Evolutionary conservation across 2,113 vertebrate genomes (phyloP), one percentile per base, ranked within the genome.

Genomic region (Silurus meridionalis): DNA sequence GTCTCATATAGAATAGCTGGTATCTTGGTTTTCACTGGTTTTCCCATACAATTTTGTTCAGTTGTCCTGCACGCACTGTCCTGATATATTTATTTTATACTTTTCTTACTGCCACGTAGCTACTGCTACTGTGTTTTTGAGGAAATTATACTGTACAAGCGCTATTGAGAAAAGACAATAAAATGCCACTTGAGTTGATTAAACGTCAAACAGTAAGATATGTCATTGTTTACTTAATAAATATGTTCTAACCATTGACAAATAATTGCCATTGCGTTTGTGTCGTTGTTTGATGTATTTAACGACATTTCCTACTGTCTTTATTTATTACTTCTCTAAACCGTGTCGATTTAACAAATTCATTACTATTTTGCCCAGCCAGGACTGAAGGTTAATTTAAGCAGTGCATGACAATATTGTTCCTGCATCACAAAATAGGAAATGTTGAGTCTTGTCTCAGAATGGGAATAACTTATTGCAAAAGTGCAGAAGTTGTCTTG

Each of bases 401-500:
- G 48, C 53, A 50, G 86, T 71, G 37, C 72, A 86, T 86, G 58
- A 69, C 57, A 72, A 80, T 23, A 46, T 48, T 67, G 25, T 79
- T 86, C 46, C 69, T 64, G 21, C n/a, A 46, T 53, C 28, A 57
- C 46, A 87, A 87, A 82, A 83, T 46, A 58, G 80, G 80, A 83
- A 78, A 83, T 7, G 25, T 53, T 71, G 52, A 3, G 46, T 80
- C 63, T 55, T 23, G 55, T 83, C 79, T 86, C 57, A 85, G 48
- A 81, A 81, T 78, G 67, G 79, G 17, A 81, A 72, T 61, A 74
- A 82, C 66, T 15, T 15, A 75, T 77, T 71, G 28, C 63, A 82
- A 66, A 69, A 85, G 72, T 84, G 61, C 82, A 71, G 53, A 89
- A 82, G 60, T 84, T 66, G n/a, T 82, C 77, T 77, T 80, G 50